These are phyloP conservation scores for Thaumatotibia leucotreta DNA, from an alignment of 1,140 invertebrate genomes.

Conservation along the genomic window DNA sequence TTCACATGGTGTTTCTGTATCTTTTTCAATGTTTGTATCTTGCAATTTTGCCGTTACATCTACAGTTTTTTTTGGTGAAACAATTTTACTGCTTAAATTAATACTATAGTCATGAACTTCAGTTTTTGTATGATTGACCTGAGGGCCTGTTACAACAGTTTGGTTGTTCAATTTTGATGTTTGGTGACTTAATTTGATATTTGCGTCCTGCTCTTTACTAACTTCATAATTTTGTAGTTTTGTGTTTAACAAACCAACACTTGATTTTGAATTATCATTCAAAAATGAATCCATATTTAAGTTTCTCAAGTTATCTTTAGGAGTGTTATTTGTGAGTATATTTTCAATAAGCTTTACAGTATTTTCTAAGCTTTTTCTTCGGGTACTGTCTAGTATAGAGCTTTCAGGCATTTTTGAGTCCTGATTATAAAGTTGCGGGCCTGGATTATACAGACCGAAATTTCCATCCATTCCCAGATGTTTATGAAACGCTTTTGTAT, in stretches of 20 bases:
- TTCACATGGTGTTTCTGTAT: too few species aligned
- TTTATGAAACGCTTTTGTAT: conserved; percentile 41
- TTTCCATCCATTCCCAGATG: conserved; percentile 31
- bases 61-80: neutral
- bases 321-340: conserved; percentile 45
- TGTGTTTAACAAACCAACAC: neutral
- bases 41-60: neutral
- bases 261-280: neutral
- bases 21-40: neutral
- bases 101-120: neutral
- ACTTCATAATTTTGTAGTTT: neutral
- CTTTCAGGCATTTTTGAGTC: conserved; percentile 33
- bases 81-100: neutral
- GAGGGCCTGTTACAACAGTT: too few species aligned
- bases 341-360: conserved; percentile 63
- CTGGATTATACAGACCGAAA: conserved; percentile 21
- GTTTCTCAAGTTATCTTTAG: conserved; percentile 20
- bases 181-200: neutral
- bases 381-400: conserved; percentile 29
- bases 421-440: conserved; percentile 19
- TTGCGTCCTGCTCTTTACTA: neutral
- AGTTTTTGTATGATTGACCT: neutral
- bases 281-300: neutral
- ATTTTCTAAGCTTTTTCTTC: conserved; percentile 55
- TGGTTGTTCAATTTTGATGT: too few species aligned